These are phyloP conservation scores for Orthosia gracilis DNA, from an alignment of 2,888 invertebrate species.

Conservation along the genomic window DNA sequence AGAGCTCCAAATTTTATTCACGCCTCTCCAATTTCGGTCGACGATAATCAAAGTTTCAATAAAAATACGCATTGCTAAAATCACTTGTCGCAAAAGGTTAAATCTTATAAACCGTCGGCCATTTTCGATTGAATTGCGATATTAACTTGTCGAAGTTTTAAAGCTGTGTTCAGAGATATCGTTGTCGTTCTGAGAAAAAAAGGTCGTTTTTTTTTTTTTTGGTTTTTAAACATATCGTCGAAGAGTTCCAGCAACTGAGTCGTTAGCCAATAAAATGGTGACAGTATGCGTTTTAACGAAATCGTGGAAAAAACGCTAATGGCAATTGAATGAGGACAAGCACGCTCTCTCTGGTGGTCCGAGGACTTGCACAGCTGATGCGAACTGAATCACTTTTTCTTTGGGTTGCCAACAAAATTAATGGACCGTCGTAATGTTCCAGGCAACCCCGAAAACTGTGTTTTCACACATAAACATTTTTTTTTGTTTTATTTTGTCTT, in stretches of 20 bases:
- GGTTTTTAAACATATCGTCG: constrained; percentile 29
- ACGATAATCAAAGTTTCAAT: constrained; percentile 65
- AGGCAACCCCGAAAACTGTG: constrained; percentile 51
- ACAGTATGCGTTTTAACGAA: constrained; percentile 71
- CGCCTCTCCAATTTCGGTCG: constrained; percentile 62
- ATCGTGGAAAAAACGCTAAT: constrained; percentile 76
- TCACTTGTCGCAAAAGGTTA: constrained; percentile 58
- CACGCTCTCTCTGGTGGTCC: constrained; percentile 72
- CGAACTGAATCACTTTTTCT: constrained; percentile 71
- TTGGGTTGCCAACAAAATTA: constrained; percentile 71
- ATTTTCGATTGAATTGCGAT: constrained; percentile 53
- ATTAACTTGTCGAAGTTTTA: constrained; percentile 60
- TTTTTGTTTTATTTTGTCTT: constrained; percentile 16
- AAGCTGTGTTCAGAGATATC: constrained; percentile 53
- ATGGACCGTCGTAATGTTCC: constrained; percentile 63
- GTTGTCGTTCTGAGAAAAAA: constrained; percentile 42
- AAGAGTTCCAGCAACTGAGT: constrained; percentile 42
- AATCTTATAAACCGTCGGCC: constrained; percentile 51
- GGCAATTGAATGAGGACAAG: constrained; percentile 79
- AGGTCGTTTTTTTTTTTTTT: constrained; percentile 14
- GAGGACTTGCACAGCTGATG: constrained; percentile 69
- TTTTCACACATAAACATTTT: constrained; percentile 22
- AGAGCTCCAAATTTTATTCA: constrained; percentile 52
- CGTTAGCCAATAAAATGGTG: constrained; percentile 59
- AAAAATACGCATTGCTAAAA: constrained; percentile 54